These are phyloP conservation scores for Hipposideros larvatus DNA, from an alignment of 2,797 vertebrate genomes.

Conservation along the genomic window DNA sequence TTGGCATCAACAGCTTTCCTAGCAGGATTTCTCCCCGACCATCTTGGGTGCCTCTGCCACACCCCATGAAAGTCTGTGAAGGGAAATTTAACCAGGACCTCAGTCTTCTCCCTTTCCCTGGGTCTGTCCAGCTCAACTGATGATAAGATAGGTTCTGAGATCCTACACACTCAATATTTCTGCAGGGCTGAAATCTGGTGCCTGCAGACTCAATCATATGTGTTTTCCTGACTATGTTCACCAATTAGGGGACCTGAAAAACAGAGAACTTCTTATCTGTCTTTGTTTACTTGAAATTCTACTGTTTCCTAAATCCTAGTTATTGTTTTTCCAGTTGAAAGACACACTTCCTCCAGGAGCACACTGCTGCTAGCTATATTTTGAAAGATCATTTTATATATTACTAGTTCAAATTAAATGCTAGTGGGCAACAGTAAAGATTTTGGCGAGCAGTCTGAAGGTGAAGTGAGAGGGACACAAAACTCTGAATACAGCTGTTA, in stretches of 20 bases:
- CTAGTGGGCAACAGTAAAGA: conserved; percentile 38
- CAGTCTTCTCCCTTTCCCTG: neutral
- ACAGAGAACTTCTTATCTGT: neutral
- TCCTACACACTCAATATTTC: neutral
- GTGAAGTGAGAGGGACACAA: neutral
- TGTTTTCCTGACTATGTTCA: neutral
- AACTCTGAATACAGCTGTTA: neutral
- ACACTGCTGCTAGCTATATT: conserved; percentile 2
- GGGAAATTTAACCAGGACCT: neutral
- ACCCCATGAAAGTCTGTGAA: neutral
- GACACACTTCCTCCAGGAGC: neutral
- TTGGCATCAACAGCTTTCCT: neutral
- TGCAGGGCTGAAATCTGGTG: neutral
- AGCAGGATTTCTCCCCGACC: neutral
- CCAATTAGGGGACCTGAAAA: neutral
- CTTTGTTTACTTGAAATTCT: conserved; percentile 46
- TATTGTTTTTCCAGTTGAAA: conserved; percentile 56
- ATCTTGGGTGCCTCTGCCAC: too few species aligned
- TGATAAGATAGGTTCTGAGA: conserved; percentile 14
- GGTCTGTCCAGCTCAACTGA: neutral
- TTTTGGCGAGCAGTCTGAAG: conserved; percentile 31
- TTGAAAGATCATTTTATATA: conserved; percentile 52
- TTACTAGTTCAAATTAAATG: conserved; percentile 52
- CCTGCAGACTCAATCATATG: neutral
- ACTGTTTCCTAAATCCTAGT: conserved; percentile 36